These are phyloP conservation scores for Dasypogon diadema DNA, from an alignment of 2,888 invertebrate species.

Conservation along the genomic window DNA sequence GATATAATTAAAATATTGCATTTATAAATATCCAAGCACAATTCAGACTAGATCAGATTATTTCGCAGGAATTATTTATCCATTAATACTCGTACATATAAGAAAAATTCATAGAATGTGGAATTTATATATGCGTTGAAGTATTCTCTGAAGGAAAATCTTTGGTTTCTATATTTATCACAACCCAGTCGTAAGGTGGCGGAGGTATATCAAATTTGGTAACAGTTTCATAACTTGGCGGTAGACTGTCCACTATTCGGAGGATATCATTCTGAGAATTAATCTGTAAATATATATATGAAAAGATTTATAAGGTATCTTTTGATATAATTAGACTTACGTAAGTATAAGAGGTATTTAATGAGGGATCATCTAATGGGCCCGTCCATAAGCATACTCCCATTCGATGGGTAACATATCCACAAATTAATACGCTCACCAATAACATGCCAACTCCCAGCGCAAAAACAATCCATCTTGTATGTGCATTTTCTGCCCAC, in stretches of 20 bases:
- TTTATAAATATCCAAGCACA: conserved; percentile 48
- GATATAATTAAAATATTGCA: conserved; percentile 21
- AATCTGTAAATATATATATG: conserved; percentile 60
- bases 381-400: conserved; percentile 69
- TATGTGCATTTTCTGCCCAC: conserved; percentile 65
- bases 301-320: conserved; percentile 34
- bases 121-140: conserved; percentile 32
- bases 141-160: conserved; percentile 29
- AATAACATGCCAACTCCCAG: conserved; percentile 68
- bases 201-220: conserved; percentile 68
- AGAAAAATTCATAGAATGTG: conserved; percentile 20
- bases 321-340: conserved; percentile 42
- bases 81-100: conserved; percentile 20
- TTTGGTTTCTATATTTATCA: conserved; percentile 63
- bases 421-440: conserved; percentile 68
- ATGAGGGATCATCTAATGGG: conserved; percentile 64
- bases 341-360: conserved; percentile 52
- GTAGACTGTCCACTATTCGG: conserved; percentile 66
- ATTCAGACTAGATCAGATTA: conserved; percentile 44
- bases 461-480: conserved; percentile 68
- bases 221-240: conserved; percentile 69
- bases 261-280: conserved; percentile 67
- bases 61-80: conserved; percentile 9
- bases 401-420: conserved; percentile 69
- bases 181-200: conserved; percentile 67